Evolutionary conservation across 2,113 vertebrate species (phyloP), one percentile per base, ranked within the genome.

Genomic region (Thunnus maccoyii): DNA sequence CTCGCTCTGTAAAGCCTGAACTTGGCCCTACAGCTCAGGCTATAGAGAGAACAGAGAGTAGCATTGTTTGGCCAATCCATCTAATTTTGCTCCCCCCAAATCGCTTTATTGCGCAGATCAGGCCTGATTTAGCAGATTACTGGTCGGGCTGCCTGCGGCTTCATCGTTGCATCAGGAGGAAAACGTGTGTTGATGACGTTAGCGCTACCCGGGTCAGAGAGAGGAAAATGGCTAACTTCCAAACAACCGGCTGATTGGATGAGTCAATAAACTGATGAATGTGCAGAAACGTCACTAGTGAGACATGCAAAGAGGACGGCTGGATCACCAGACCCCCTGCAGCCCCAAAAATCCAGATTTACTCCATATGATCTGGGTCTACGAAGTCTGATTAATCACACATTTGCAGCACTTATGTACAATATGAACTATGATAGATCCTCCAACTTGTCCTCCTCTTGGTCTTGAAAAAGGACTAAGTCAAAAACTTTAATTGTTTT

Each of bases 111-210:
- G 81, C 91, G 88, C 72, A 58, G 77, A 76, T 93, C 89, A 93
- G 89, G 84, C 67, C 80, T 64, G 89, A 81, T 93, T 93, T 87
- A 88, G 41, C 50, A 86, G 93, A 91, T 95, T 94, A 94, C 54
- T 18, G 36, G 52, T 76, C 16, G 50, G 50, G 36, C 74, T 25
- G 51, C 71, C 81, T 58, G 80, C 73, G 64, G 69, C 30, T 72
- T 86, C 64, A n/a, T 22, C 60, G n/a, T 85, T 81, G 82, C 72
- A 79, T 90, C 83, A 85, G 73, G 51, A 66, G 56, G 46, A 44
- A 91, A 94, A 87, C 47, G 70, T 83, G 79, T 73, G 48, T 61
- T 15, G 51, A 50, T 88, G 81, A 88, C 46, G 55, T 82, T 44
- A 64, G 64, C 1, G 30, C 1, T 1, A 0, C 22, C 10, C 3